phyloP scores from a whole-genome alignment of 2,888 invertebrate species.

The Leptinotarsa rubiginosa region DNA sequence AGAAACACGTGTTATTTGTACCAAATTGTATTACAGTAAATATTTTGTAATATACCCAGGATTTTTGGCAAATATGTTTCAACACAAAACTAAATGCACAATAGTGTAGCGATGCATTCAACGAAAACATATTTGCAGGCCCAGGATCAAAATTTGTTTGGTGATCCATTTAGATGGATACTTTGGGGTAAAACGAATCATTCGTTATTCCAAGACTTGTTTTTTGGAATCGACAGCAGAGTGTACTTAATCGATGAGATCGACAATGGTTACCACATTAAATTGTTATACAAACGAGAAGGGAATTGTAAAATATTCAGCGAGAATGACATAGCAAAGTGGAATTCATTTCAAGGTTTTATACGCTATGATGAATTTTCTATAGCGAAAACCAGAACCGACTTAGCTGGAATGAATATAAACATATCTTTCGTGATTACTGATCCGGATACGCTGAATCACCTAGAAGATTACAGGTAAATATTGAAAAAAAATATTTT shows the following conservation, averaged over 20 bases:
- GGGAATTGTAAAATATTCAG: conserved; percentile 23
- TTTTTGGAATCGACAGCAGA: conserved; percentile 52
- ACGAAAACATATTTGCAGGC: conserved; percentile 47
- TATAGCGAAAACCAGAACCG: conserved; percentile 32
- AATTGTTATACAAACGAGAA: conserved; percentile 51
- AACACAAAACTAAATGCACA: too few species aligned
- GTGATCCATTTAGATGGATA: conserved; percentile 55
- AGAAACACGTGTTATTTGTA: too few species aligned
- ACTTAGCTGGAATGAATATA: conserved; percentile 53
- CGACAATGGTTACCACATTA: conserved; percentile 38
- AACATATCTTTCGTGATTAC: conserved; percentile 60
- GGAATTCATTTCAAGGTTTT: conserved; percentile 38
- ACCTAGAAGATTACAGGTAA: conserved; percentile 65
- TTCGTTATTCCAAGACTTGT: conserved; percentile 38
- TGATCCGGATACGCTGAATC: conserved; percentile 63
- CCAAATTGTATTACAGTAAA: too few species aligned
- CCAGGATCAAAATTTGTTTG: conserved; percentile 47
- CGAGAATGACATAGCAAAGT: conserved; percentile 40
- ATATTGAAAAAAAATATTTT: neutral
- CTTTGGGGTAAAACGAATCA: conserved; percentile 40
- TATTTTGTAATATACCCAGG: too few species aligned
- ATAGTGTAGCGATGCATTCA: too few species aligned
- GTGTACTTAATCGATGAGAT: conserved; percentile 49
- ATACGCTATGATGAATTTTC: conserved; percentile 34
- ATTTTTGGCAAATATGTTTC: too few species aligned